These are phyloP conservation scores for Crotophaga sulcirostris DNA, from an alignment of 2,113 vertebrate genomes.

Conservation along the genomic window DNA sequence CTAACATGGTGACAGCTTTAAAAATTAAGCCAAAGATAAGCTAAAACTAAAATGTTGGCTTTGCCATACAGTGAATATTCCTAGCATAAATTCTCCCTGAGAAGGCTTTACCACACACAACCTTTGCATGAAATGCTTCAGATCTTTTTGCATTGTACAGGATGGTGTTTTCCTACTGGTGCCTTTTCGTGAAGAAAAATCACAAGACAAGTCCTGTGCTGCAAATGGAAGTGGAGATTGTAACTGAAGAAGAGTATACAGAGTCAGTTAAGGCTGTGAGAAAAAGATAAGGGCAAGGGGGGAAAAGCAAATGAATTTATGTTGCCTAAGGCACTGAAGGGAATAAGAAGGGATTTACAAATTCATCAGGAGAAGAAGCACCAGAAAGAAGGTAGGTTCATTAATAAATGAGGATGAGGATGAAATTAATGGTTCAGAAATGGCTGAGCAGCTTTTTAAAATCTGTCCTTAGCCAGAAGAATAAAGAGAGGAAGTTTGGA, in stretches of 20 bases:
- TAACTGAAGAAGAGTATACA: background rate
- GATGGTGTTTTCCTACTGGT: background rate
- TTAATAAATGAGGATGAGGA: constrained; percentile 65
- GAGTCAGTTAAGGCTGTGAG: constrained; percentile 27
- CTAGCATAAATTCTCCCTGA: background rate
- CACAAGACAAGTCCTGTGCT: background rate
- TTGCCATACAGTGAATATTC: background rate
- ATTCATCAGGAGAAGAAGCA: constrained; percentile 38
- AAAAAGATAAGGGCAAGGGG: constrained; percentile 24
- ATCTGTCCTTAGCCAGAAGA: constrained; percentile 10
- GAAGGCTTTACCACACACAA: background rate
- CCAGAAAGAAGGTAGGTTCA: constrained; percentile 57
- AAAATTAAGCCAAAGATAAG: background rate
- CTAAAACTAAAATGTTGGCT: background rate
- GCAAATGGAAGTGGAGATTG: background rate
- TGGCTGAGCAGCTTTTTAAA: constrained; percentile 20
- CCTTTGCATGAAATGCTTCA: background rate
- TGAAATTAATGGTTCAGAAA: constrained; percentile 53
- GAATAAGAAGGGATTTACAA: constrained; percentile 67
- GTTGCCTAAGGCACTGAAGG: constrained; percentile 33
- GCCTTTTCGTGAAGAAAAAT: constrained; percentile 30
- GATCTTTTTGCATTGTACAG: background rate
- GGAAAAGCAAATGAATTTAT: constrained; percentile 31
- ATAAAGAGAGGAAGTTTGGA: background rate
- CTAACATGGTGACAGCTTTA: background rate